phyloP scores from a whole-genome alignment of 37 sponge, comb jelly and placozoan genomes.

The Eunapius fragilis region DNA sequence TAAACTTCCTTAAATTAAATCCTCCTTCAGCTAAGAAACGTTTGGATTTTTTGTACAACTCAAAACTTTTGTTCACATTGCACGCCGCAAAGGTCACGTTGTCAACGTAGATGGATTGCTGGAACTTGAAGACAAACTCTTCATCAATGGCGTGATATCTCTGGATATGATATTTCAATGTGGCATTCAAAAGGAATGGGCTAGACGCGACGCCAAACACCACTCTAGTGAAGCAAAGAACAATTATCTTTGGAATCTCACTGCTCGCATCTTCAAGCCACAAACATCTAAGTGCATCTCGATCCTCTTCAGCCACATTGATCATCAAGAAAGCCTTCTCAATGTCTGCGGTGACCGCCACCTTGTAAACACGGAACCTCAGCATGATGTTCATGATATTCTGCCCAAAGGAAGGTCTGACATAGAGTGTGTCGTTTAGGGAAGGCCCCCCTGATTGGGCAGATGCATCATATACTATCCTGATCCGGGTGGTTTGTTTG shows the following conservation, averaged over 20 bases:
- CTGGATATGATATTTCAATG: constrained; percentile 2
- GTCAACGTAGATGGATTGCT: background rate
- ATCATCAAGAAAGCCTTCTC: constrained; percentile 9
- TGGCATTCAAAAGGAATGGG: constrained; percentile 31
- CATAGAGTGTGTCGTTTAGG: background rate
- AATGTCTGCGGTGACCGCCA: constrained; percentile 2
- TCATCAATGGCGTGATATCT: background rate
- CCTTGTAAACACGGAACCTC: background rate
- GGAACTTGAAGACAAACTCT: background rate
- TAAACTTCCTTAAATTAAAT: constrained; percentile 23
- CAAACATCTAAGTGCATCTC: background rate
- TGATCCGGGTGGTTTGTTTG: background rate
- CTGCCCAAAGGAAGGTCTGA: background rate
- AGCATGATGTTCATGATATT: constrained; percentile 1
- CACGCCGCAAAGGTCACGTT: background rate
- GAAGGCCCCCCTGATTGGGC: background rate
- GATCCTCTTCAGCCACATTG: background rate
- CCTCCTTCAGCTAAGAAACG: constrained; percentile 9
- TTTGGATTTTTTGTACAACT: constrained; percentile 7
- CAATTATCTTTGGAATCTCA: background rate
- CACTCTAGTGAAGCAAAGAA: constrained; percentile 8
- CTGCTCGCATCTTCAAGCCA: background rate
- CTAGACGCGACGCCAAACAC: constrained; percentile 17
- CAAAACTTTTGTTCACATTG: background rate
- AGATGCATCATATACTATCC: constrained; percentile 22